A percentile compares a stretch with the other conserved stretches of the same genome.
Evolutionary conservation across 2,113 vertebrate species (phyloP).

Genomic region (Toxotes jaculatrix): DNA sequence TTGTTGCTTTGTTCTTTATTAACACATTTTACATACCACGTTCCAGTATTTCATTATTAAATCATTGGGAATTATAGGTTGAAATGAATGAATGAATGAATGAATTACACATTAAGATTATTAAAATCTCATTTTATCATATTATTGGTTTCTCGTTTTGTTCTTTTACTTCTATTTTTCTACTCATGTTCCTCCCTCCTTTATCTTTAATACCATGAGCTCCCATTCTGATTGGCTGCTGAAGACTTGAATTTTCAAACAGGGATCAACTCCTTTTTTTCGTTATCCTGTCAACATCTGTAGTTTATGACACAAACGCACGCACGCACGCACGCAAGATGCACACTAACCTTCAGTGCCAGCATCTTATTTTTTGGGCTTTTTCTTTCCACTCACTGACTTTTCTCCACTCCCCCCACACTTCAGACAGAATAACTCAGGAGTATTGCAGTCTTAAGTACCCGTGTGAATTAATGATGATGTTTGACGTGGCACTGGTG

Average conservation of each 20-base stretch:
- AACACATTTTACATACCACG: no score
- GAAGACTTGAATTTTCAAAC: not conserved
- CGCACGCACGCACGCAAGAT: constrained; percentile 1
- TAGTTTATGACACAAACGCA: not conserved
- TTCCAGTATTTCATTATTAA: not conserved
- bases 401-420: not conserved
- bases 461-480: not conserved
- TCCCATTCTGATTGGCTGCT: not conserved
- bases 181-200: not conserved
- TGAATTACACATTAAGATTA: not conserved
- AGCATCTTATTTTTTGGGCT: not conserved
- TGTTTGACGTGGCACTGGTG: constrained; percentile 14
- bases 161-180: not conserved
- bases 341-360: no score
- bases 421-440: not conserved
- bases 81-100: not conserved
- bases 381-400: not conserved
- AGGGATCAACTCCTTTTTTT: not conserved
- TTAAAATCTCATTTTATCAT: no score
- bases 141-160: not conserved
- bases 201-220: not conserved
- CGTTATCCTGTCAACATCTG: not conserved
- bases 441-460: not conserved
- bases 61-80: not conserved
- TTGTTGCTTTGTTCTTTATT: not conserved